phyloP scores from a whole-genome alignment of 2,888 invertebrate species.

The Diplazon laetatorius region DNA sequence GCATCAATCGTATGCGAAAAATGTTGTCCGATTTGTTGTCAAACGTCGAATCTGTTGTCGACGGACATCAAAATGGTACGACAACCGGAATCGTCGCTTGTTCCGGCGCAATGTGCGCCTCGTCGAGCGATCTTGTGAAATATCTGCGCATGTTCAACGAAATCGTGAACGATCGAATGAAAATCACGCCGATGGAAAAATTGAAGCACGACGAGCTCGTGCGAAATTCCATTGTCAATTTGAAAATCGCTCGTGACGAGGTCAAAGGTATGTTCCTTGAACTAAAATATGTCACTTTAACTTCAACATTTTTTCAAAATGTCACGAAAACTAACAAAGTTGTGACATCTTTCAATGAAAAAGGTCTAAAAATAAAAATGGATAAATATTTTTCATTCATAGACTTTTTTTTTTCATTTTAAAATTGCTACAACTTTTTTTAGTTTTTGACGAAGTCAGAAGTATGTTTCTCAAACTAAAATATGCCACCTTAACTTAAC shows the following conservation, averaged over 20 bases:
- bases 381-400: too few species aligned
- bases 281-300: too few species aligned
- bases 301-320: too few species aligned
- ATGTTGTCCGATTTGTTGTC: constrained; percentile 40
- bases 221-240: constrained; percentile 45
- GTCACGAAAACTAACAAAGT: too few species aligned
- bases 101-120: background rate
- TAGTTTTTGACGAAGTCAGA: too few species aligned
- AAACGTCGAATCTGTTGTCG: constrained; percentile 12
- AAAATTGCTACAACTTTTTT: too few species aligned
- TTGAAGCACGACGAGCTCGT: constrained; percentile 55
- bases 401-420: too few species aligned
- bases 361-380: too few species aligned
- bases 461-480: too few species aligned
- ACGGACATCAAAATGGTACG: background rate
- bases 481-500: too few species aligned
- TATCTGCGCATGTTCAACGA: constrained; percentile 39
- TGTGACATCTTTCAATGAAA: too few species aligned
- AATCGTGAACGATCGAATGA: constrained; percentile 60
- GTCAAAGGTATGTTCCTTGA: constrained; percentile 58
- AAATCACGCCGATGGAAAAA: constrained; percentile 55
- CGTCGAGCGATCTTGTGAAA: constrained; percentile 27
- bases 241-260: constrained; percentile 50
- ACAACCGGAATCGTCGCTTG: background rate
- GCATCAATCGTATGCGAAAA: constrained; percentile 36